Conservation (phyloP, 2,888 invertebrate species). For the Tyria jacobaeae region DNA sequence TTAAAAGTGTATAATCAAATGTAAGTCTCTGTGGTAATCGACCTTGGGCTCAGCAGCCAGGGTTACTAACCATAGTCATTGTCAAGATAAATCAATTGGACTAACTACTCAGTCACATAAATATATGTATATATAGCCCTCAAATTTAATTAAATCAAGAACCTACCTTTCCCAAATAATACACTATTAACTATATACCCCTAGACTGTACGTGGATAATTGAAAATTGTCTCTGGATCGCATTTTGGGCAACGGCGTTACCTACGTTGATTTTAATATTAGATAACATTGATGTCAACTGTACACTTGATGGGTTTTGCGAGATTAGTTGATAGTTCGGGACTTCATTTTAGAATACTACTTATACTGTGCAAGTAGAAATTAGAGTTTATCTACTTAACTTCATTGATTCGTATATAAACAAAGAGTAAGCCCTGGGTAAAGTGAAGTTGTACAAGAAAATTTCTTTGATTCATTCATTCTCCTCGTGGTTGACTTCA, state of each 20-base stretch:
- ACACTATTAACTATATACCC: background rate
- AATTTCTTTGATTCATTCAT: background rate
- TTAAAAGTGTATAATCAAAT: too few species aligned
- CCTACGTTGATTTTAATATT: constrained; percentile 48
- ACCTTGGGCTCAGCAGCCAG: too few species aligned
- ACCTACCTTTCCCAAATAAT: background rate
- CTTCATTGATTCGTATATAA: background rate
- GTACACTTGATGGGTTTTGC: constrained; percentile 32
- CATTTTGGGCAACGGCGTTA: constrained; percentile 29
- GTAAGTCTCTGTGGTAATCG: too few species aligned
- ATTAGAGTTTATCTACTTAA: background rate
- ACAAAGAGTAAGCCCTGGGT: background rate
- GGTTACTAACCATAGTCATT: too few species aligned
- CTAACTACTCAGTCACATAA: too few species aligned
- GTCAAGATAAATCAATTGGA: too few species aligned
- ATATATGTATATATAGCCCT: too few species aligned
- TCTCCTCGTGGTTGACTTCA: too few species aligned
- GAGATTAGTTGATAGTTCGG: constrained; percentile 30
- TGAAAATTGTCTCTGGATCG: constrained; percentile 66
- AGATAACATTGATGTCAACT: constrained; percentile 41
- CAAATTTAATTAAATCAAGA: too few species aligned
- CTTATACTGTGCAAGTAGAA: constrained; percentile 1
- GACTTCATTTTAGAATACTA: constrained; percentile 2
- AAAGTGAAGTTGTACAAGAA: background rate
- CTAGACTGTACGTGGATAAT: constrained; percentile 56